These are phyloP conservation scores for Nannoperca australis DNA, from an alignment of 2,797 vertebrate species.

Conservation along the genomic window DNA sequence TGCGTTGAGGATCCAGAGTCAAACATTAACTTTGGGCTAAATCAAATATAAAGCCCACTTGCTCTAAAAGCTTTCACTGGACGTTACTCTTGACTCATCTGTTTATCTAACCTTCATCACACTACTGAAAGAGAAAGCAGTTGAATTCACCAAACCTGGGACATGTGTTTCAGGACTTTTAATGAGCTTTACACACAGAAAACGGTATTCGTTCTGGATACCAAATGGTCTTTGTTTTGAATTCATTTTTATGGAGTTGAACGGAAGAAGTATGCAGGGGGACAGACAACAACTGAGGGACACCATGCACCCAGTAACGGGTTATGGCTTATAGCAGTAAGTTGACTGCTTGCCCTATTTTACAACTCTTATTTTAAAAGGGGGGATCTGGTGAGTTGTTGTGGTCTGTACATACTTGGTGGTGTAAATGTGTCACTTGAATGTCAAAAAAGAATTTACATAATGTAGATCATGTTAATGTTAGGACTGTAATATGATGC, in stretches of 20 bases:
- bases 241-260: background rate
- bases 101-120: background rate
- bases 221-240: background rate
- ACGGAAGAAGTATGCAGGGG: conserved; percentile 15
- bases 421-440: background rate
- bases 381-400: background rate
- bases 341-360: conserved; percentile 20
- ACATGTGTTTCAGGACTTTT: background rate
- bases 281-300: conserved; percentile 36
- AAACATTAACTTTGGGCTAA: conserved; percentile 72
- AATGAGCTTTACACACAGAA: background rate
- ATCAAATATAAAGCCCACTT: conserved; percentile 57
- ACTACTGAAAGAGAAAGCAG: background rate
- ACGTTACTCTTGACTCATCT: background rate
- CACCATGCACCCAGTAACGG: conserved; percentile 52
- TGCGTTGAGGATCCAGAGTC: conserved; percentile 49
- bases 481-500: background rate
- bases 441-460: background rate
- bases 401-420: background rate
- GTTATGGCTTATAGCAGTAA: conserved; percentile 80
- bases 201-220: background rate
- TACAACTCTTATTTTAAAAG: background rate
- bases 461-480: background rate
- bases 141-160: background rate
- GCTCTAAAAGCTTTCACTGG: conserved; percentile 5